These are phyloP conservation scores for Crenuchus spilurus DNA, from an alignment of 2,797 vertebrate genomes.

Conservation along the genomic window DNA sequence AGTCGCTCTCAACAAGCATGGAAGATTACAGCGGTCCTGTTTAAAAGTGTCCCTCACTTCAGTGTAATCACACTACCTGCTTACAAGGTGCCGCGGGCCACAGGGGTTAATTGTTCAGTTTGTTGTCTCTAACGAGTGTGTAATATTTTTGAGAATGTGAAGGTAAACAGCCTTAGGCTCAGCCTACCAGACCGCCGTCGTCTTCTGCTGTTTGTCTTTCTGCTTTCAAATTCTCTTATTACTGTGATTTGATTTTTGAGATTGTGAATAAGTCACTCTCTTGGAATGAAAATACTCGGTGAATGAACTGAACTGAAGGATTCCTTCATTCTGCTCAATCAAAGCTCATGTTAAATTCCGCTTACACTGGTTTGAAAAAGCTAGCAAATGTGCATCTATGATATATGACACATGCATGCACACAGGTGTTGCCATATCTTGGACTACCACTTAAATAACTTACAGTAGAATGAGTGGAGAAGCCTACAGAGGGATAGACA, in stretches of 20 bases:
- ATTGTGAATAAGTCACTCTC: neutral
- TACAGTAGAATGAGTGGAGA: too few species aligned
- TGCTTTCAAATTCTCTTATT: neutral
- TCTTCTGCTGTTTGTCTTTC: constrained; percentile 13
- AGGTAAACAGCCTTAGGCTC: constrained; percentile 27
- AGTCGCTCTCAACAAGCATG: constrained; percentile 62
- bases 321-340: too few species aligned
- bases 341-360: too few species aligned
- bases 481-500: too few species aligned
- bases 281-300: too few species aligned
- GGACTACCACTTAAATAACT: too few species aligned
- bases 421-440: too few species aligned
- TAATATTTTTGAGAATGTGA: constrained; percentile 43
- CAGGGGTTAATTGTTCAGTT: constrained; percentile 55
- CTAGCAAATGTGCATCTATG: too few species aligned
- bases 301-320: too few species aligned
- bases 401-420: too few species aligned
- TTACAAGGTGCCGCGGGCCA: constrained; percentile 28
- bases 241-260: neutral
- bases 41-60: constrained; percentile 53
- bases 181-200: constrained; percentile 2
- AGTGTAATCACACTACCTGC: constrained; percentile 34
- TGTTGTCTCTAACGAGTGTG: constrained; percentile 38
- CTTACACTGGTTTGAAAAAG: too few species aligned
- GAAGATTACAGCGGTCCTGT: constrained; percentile 64